These are phyloP conservation scores for Dipodomys merriami DNA, from an alignment of 2,113 vertebrate genomes.

Conservation along the genomic window DNA sequence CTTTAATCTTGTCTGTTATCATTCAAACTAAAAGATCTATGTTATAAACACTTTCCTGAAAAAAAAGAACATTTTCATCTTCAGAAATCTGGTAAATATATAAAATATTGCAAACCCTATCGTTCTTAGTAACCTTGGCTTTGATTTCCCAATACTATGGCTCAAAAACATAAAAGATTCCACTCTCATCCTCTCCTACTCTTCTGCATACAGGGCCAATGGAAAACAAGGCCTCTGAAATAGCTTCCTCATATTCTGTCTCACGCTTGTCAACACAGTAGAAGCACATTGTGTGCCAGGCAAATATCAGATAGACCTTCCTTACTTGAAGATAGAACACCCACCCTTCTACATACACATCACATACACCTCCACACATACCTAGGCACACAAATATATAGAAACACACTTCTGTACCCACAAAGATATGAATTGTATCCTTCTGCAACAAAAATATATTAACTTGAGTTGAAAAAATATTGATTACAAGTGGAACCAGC, in stretches of 20 bases:
- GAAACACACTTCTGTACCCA: not conserved
- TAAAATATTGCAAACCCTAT: not conserved
- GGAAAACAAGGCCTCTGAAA: not conserved
- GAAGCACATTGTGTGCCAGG: not conserved
- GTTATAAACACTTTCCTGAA: not conserved
- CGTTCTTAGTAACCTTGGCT: not conserved
- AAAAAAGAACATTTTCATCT: not conserved
- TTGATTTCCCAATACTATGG: not conserved
- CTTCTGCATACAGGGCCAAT: not conserved
- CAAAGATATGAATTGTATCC: not conserved
- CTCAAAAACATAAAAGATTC: not conserved
- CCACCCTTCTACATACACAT: not conserved
- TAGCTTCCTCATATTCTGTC: not conserved
- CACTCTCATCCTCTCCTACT: not conserved
- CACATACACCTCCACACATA: not conserved
- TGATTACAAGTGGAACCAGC: too few species aligned
- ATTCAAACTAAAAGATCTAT: slow-evolving; percentile 44
- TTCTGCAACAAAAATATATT: slow-evolving; percentile 17
- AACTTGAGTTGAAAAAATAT: not conserved
- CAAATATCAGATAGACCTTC: not conserved
- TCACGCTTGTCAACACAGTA: not conserved
- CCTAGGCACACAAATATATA: not conserved
- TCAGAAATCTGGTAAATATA: not conserved
- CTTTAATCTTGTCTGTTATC: slow-evolving; percentile 48
- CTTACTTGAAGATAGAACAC: not conserved